Conservation (phyloP, 2,888 invertebrate species). For the Drosophila mulleri region DNA sequence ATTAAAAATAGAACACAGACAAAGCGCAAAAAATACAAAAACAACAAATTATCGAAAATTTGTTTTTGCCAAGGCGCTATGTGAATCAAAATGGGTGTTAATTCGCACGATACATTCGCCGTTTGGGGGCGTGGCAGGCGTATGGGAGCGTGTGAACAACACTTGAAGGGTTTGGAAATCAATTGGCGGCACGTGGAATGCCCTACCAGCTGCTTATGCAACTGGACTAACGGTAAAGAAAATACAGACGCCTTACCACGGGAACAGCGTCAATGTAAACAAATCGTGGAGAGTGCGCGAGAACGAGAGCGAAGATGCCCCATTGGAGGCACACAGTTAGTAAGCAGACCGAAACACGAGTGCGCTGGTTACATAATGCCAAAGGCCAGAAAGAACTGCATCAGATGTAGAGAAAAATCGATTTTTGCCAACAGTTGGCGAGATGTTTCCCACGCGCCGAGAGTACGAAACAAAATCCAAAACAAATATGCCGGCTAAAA, state of each 20-base stretch:
- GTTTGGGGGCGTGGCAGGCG: neutral
- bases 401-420: constrained; percentile 49
- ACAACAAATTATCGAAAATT: constrained; percentile 37
- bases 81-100: constrained; percentile 31
- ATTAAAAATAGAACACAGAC: constrained; percentile 71
- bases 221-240: constrained; percentile 33
- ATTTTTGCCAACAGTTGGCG: constrained; percentile 46
- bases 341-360: neutral
- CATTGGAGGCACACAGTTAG: neutral
- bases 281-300: constrained; percentile 46
- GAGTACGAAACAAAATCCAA: neutral
- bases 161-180: constrained; percentile 76
- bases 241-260: constrained; percentile 7
- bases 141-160: constrained; percentile 21
- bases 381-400: constrained; percentile 19
- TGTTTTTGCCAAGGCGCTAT: constrained; percentile 45
- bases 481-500: constrained; percentile 21
- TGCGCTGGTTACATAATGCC: constrained; percentile 53
- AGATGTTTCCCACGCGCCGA: constrained; percentile 12
- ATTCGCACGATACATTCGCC: constrained; percentile 8
- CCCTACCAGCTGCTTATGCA: constrained; percentile 50
- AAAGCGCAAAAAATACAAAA: constrained; percentile 30
- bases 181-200: constrained; percentile 61
- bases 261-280: constrained; percentile 45
- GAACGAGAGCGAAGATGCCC: constrained; percentile 2